Evolutionary conservation across 2,888 invertebrate genomes (phyloP), one percentile per base, ranked within the genome.

Genomic region (Coenonympha arcania): DNA sequence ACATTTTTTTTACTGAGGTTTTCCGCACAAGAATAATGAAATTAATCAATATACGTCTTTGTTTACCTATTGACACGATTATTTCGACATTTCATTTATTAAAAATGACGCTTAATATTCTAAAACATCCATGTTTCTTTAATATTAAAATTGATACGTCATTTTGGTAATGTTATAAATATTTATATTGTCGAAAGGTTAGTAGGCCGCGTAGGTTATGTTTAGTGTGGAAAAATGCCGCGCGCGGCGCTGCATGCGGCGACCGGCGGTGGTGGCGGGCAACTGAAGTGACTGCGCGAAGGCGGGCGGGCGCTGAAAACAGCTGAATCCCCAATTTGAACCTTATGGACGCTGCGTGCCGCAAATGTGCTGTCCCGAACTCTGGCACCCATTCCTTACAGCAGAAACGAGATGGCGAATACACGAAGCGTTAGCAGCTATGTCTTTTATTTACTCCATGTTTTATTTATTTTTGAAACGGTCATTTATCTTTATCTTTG

Each of bases 41-140:
- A n/a, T n/a, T 33, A 33, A 82, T 82, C 82, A 64, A 79, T 80
- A 70, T 64, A 76, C 73, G 77, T 75, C 69, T 79, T 77, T 79
- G 78, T 79, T 79, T 80, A 82, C 72, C 66, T 63, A 57, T 53
- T 58, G 65, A 59, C 60, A 62, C 60, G 64, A 62, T 54, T 46
- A 50, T 50, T 22, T 30, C 26, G 43, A 26, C 36, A 44, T 46
- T 66, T 60, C 56, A 56, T 58, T 64, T 65, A 62, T 59, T 59
- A 59, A 70, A 66, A 58, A 24, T 28, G 19, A 42, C 31, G 9
- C 9, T 19, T 1, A 46, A 42, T 16, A 36, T 22, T 11, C 22
- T 41, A 40, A 44, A 16, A 11, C 16, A 18, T 40, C 18, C 34
- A 40, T 36, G 28, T 44, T 6, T 9, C 13, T 49, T 37, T 13